phyloP scores from a whole-genome alignment of 1,140 invertebrate genomes.

The Caenorhabditis remanei region DNA sequence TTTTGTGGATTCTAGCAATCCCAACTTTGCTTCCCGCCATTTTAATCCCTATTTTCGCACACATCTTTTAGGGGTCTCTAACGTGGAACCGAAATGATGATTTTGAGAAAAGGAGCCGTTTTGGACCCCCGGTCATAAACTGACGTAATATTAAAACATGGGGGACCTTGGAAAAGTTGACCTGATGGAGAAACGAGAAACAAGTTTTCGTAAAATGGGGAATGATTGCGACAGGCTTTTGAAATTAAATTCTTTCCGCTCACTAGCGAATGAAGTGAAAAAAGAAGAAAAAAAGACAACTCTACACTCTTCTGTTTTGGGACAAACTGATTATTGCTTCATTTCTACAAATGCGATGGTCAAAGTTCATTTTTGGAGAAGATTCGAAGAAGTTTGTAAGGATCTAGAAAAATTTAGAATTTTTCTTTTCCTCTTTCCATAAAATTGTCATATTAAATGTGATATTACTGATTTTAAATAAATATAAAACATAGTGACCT shows the following conservation, averaged over 20 bases:
- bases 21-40: constrained; percentile 38
- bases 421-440: too few species aligned
- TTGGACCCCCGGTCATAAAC: background rate
- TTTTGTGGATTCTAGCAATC: constrained; percentile 16
- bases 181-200: background rate
- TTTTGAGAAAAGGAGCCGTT: constrained; percentile 1
- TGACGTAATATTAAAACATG: constrained; percentile 25
- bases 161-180: background rate
- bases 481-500: too few species aligned
- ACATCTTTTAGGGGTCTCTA: constrained; percentile 53
- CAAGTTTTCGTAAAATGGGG: background rate
- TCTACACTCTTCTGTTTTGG: background rate
- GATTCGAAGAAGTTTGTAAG: background rate
- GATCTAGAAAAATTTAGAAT: too few species aligned
- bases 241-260: constrained; percentile 48
- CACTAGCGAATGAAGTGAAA: background rate
- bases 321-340: constrained; percentile 21
- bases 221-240: constrained; percentile 22
- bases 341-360: constrained; percentile 3
- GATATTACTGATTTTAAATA: too few species aligned
- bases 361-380: background rate
- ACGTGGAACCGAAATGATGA: constrained; percentile 41
- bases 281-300: constrained; percentile 1
- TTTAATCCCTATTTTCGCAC: constrained; percentile 55
- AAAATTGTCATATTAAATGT: too few species aligned